Base-by-base conservation (phyloP, 2,888 invertebrate genomes). In the Torymus auratus region DNA sequence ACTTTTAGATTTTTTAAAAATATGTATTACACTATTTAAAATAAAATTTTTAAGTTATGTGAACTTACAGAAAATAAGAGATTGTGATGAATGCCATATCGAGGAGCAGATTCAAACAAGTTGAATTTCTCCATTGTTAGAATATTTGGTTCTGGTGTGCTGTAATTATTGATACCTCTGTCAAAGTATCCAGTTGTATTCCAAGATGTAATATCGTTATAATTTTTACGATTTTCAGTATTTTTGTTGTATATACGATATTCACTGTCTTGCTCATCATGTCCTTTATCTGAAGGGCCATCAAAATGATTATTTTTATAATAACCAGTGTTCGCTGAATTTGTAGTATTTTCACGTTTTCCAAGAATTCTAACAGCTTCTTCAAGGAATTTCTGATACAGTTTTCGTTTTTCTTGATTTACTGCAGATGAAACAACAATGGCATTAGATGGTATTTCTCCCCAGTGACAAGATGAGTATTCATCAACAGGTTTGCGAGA, bases 361-460 rank as follows among this genome's bases (percentile, higher is more conserved):
- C 86, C 85, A 20, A 89, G 85, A 52, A 90, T 71, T 14, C 83
- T 83, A 0, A 93, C 93, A 15, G 94, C 92, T 85, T 93, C 94
- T 85, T 94, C 92, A 0, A 96, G 89, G 84, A 95, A 93, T 81
- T 92, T 93, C 88, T 96, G 95, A 86, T 93, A 95, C 88, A 91
- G 91, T 78, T 89, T 91, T 65, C 95, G 92, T 62, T 92, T 92
- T 14, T 93, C 92, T 10, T 91, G 89, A 11, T 92, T 90, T 10
- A 94, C 94, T 0, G 96, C 97, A 11, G 97, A 97, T n/a, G 96
- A 95, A 1, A 96, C 95, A 0, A 97, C 96, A 10, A 98, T 90
- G 0, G 97, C 96, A 90, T 97, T 95, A 0, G 96, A 94, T 0
- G 97, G 97, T 13, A 96, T 95, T 67, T 92, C 91, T 7, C 97